phyloP scores from a whole-genome alignment of 2,797 vertebrate genomes.

The Holocentrus rufus region DNA sequence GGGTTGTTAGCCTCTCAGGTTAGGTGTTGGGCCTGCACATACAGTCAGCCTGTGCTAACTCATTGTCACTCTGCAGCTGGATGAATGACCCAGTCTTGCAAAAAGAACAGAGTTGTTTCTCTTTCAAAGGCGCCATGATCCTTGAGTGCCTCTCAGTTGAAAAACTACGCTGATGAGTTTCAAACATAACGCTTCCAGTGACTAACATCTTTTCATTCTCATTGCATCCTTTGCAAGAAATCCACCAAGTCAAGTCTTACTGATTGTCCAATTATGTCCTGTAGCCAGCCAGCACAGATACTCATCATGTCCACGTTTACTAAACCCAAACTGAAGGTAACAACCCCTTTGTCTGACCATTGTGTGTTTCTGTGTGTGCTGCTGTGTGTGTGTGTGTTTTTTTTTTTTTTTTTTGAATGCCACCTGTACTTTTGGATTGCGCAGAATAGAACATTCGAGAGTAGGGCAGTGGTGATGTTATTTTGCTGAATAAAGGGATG shows the following conservation, averaged over 20 bases:
- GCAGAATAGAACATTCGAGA: conserved; percentile 38
- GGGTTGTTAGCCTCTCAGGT: conserved; percentile 18
- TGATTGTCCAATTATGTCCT: conserved; percentile 35
- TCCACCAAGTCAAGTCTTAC: conserved; percentile 2
- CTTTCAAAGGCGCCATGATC: not conserved
- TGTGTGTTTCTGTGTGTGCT: conserved; percentile 41
- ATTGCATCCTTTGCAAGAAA: not conserved
- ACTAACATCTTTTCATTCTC: conserved; percentile 28
- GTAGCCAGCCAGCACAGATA: conserved; percentile 68
- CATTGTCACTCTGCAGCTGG: conserved; percentile 13
- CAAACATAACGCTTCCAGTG: conserved; percentile 8
- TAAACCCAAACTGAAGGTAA: conserved; percentile 93
- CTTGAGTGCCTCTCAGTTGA: conserved; percentile 2
- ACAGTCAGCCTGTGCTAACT: conserved; percentile 1
- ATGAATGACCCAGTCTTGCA: not conserved
- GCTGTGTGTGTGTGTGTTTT: conserved; percentile 56
- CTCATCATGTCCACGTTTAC: conserved; percentile 89
- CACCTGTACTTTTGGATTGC: conserved; percentile 30
- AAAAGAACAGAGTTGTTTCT: not conserved
- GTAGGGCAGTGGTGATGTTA: conserved; percentile 31
- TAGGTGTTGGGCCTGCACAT: conserved; percentile 4
- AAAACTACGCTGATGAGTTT: conserved; percentile 19
- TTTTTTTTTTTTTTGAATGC: conserved; percentile 52
- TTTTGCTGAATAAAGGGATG: conserved; percentile 68
- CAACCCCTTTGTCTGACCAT: conserved; percentile 31